Conservation (phyloP, 1,140 invertebrate genomes). For the Augochlora pura region DNA sequence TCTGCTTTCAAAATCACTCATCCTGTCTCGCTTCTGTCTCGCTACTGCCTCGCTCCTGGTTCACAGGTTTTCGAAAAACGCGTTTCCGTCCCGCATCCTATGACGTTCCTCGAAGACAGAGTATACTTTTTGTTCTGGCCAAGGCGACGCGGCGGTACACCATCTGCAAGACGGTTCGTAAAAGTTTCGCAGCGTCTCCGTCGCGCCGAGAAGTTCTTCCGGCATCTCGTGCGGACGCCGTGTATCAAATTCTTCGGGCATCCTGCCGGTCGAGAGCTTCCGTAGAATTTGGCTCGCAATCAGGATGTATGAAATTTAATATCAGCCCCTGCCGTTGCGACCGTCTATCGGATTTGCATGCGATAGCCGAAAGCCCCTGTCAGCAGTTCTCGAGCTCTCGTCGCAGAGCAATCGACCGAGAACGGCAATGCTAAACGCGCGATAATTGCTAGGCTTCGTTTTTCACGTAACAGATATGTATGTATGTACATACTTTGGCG, state of each 20-base stretch:
- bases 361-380: constrained; percentile 33
- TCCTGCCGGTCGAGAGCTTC: constrained; percentile 32
- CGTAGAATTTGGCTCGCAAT: constrained; percentile 40
- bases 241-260: constrained; percentile 22
- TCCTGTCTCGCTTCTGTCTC: too few species aligned
- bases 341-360: constrained; percentile 44
- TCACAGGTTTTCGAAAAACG: background rate
- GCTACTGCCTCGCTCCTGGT: too few species aligned
- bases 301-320: constrained; percentile 50
- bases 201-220: constrained; percentile 7
- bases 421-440: background rate
- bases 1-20: too few species aligned
- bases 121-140: too few species aligned
- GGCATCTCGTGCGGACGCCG: background rate
- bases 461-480: background rate
- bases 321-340: constrained; percentile 17
- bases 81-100: background rate
- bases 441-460: background rate
- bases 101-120: too few species aligned
- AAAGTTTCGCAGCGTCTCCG: too few species aligned
- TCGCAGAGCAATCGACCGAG: constrained; percentile 20
- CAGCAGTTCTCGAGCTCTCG: background rate
- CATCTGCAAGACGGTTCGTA: too few species aligned
- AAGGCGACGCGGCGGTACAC: too few species aligned
- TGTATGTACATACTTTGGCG: background rate